Evolutionary conservation across 2,113 vertebrate species (phyloP).

Genomic region (Corythaeola cristata): DNA sequence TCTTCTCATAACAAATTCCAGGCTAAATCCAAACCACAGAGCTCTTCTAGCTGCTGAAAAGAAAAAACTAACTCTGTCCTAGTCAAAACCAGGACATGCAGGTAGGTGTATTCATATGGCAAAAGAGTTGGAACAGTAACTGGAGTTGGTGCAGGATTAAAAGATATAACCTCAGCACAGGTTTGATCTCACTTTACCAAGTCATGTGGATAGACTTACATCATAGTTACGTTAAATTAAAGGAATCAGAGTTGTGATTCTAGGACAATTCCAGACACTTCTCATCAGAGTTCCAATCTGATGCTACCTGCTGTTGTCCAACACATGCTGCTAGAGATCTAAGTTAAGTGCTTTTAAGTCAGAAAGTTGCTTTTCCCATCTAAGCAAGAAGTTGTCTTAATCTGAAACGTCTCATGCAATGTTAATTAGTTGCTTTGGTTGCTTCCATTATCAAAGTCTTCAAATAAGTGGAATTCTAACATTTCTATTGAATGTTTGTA

Average conservation of each 20-base stretch:
- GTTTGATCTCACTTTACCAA: neutral
- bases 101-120: neutral
- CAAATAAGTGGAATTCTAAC: neutral
- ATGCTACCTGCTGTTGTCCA: neutral
- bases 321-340: neutral
- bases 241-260: neutral
- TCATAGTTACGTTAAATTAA: neutral
- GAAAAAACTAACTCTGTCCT: too few relatives aligned
- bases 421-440: neutral
- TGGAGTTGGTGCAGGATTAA: neutral
- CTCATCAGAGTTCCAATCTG: neutral
- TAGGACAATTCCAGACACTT: neutral
- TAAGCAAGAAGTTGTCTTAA: neutral
- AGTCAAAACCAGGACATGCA: neutral
- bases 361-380: neutral
- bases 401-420: neutral
- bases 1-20: too few relatives aligned
- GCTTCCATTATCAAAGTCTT: neutral
- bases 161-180: neutral
- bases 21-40: too few relatives aligned
- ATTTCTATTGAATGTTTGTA: neutral
- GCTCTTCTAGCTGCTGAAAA: too few relatives aligned
- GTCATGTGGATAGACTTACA: fast-evolving
- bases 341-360: neutral
- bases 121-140: neutral